phyloP scores from a whole-genome alignment of 2,113 vertebrate species.

The Hepsetus odoe region DNA sequence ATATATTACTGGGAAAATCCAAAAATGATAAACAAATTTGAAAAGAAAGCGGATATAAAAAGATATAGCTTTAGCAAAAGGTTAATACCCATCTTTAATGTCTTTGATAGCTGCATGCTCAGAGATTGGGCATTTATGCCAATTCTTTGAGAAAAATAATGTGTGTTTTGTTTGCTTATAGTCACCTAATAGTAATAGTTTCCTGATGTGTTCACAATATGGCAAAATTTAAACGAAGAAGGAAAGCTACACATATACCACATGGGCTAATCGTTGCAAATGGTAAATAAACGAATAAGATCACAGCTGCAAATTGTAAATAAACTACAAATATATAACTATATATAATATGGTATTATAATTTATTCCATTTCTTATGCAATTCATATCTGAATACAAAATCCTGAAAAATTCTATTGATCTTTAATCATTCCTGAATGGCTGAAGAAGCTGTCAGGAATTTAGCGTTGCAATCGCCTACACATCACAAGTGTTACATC shows the following conservation, averaged over 20 bases:
- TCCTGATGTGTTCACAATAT: too few relatives aligned
- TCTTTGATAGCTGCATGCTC: neutral
- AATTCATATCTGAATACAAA: neutral
- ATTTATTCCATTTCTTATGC: too few relatives aligned
- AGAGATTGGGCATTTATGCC: neutral
- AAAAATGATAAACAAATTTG: slow-evolving; percentile 51
- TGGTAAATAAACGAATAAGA: too few relatives aligned
- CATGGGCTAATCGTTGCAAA: too few relatives aligned
- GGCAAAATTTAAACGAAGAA: too few relatives aligned
- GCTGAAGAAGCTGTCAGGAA: neutral
- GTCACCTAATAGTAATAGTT: too few relatives aligned
- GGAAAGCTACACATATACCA: too few relatives aligned
- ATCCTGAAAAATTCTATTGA: neutral
- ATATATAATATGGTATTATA: too few relatives aligned
- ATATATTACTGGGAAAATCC: slow-evolving; percentile 51
- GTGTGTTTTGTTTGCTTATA: too few relatives aligned
- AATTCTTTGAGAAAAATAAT: too few relatives aligned
- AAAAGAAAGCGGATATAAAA: slow-evolving; percentile 52
- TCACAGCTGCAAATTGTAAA: too few relatives aligned
- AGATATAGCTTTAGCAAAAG: slow-evolving; percentile 71
- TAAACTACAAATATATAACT: too few relatives aligned
- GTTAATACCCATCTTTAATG: neutral
- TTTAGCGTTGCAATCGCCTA: neutral
- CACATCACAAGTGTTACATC: neutral
- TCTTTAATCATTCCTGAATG: neutral